A percentile compares a stretch with the other conserved stretches of the same genome.
These are phyloP conservation scores for Myopa tessellatipennis DNA, from an alignment of 2,888 invertebrate genomes.

Conservation along the genomic window DNA sequence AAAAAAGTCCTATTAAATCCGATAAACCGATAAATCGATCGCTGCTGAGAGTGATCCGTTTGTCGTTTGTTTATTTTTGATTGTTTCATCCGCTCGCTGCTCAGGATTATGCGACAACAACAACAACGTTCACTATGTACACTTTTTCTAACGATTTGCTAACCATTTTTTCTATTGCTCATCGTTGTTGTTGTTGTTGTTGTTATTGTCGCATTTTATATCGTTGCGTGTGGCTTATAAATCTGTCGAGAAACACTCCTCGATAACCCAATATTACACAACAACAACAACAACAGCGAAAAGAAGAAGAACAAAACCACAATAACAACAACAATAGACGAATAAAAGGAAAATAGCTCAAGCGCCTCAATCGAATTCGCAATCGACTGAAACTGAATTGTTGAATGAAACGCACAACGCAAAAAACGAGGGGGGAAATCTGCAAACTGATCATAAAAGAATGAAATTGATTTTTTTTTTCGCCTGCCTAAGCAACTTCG, in stretches of 20 bases:
- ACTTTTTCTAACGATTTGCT: neutral
- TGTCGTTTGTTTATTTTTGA: neutral
- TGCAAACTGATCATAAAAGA: slow-evolving; percentile 5
- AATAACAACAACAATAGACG: slow-evolving; percentile 10
- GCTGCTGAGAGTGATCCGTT: neutral
- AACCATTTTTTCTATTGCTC: neutral
- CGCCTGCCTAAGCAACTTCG: neutral
- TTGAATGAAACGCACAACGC: neutral
- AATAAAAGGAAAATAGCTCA: slow-evolving; percentile 4
- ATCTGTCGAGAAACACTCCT: slow-evolving; percentile 34
- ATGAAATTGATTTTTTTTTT: slow-evolving; percentile 15
- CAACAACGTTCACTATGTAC: neutral
- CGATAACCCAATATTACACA: slow-evolving; percentile 14
- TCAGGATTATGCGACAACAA: slow-evolving; percentile 1
- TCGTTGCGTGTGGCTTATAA: slow-evolving; percentile 15
- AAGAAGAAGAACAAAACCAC: neutral
- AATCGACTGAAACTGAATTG: neutral
- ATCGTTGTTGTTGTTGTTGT: slow-evolving; percentile 1
- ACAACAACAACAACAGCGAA: slow-evolving; percentile 32
- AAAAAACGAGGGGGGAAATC: neutral
- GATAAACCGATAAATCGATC: neutral
- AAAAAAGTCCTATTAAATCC: neutral
- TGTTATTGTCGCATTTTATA: neutral
- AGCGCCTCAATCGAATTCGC: neutral
- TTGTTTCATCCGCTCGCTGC: neutral